Base-by-base conservation (phyloP, 2,888 invertebrate species). In the Volucella zonaria region DNA sequence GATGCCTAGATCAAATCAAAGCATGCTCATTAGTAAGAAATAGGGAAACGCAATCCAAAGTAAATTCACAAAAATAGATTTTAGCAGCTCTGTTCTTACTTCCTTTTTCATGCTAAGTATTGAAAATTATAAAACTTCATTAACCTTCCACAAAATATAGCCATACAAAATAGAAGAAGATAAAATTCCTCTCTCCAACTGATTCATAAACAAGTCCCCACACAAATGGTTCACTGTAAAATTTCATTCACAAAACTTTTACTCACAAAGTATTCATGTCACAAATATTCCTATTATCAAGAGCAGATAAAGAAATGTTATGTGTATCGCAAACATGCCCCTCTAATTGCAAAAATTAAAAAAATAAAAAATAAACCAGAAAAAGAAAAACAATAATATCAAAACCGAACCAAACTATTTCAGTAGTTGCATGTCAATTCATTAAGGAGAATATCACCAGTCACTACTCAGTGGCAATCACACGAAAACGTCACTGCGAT, bases 381-480 rank as follows among this genome's bases (percentile, higher is more conserved):
- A 23, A 47, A 56, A 52, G n/a, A 54, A 47, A 61, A 47, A 14
- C 8, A 45, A 18, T 10, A 45, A 58, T 23, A 45, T 3, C 45
- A 45, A 45, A 12, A 8, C 12, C 9, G 14, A 12, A 54, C 11
- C 49, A 58, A 62, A 64, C 31, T 51, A 74, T 62, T 80, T 64
- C 76, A 71, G 81, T 76, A 81, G 81, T 75, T 62, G 23, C 74
- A 80, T 75, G 68, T 59, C 52, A 81, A 81, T 81, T 81, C 45
- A 81, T 81, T 81, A 81, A 59, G 52, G 8, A 11, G 14, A 74
- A 61, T 61, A 74, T 56, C 54, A 23, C 45, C 15, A 59, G 18
- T 15, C 59, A 11, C 14, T 43, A 51, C 38, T 47, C 52, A 51
- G 10, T 42, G 61, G 47, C 31, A 73, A 52, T 11, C 40, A 10